Evolutionary conservation across 2,113 vertebrate genomes (phyloP).

Genomic region (Oncorhynchus masou): DNA sequence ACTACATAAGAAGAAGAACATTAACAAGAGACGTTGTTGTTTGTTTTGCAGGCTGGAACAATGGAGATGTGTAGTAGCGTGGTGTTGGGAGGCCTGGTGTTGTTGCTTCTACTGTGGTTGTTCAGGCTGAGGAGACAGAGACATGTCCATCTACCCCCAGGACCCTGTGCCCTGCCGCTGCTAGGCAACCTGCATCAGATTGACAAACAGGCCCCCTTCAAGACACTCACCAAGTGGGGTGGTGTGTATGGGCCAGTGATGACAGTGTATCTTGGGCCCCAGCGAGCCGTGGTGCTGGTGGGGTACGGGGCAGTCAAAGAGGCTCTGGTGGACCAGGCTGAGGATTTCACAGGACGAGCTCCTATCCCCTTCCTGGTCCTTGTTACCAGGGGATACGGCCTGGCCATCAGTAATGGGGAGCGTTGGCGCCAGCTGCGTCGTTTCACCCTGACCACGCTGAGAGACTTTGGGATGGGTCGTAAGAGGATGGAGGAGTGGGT

Average conservation of each 20-base stretch:
- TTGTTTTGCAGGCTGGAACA: not conserved
- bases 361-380: constrained; percentile 41
- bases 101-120: not conserved
- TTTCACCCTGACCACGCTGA: constrained; percentile 69
- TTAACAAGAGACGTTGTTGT: not conserved
- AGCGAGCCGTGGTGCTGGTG: constrained; percentile 60
- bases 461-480: constrained; percentile 77
- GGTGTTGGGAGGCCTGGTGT: constrained; percentile 4
- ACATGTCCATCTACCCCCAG: not conserved
- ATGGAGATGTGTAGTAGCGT: not conserved
- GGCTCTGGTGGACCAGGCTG: constrained; percentile 68
- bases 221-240: not conserved
- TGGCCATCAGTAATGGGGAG: constrained; percentile 69
- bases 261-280: constrained; percentile 65
- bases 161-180: not conserved
- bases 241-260: constrained; percentile 61
- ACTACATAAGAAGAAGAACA: not conserved
- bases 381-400: constrained; percentile 54
- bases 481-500: constrained; percentile 75
- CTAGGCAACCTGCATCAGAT: constrained; percentile 2
- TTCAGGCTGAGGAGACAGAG: not conserved
- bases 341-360: constrained; percentile 69
- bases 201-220: constrained; percentile 4
- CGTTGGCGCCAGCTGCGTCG: constrained; percentile 70
- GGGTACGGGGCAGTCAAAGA: constrained; percentile 72